phyloP scores from a whole-genome alignment of 1,140 invertebrate genomes.

The Cydia splendana region DNA sequence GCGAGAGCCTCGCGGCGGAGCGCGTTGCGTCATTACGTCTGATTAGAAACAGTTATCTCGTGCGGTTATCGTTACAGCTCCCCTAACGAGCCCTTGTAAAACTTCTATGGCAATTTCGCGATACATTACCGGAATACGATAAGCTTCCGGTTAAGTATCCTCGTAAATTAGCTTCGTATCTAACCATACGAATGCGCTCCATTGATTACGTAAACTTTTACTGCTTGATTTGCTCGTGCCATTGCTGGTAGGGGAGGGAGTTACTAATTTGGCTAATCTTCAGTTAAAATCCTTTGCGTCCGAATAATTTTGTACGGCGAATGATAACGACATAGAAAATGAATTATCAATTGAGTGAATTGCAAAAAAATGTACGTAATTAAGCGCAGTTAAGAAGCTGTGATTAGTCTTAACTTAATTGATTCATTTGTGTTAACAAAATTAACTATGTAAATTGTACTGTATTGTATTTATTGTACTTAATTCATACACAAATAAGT shows the following conservation, averaged over 20 bases:
- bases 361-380: too few relatives aligned
- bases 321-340: background rate
- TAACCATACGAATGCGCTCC: conserved; percentile 21
- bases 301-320: background rate
- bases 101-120: conserved; percentile 66
- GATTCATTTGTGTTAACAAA: too few relatives aligned
- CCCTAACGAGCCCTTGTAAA: conserved; percentile 71
- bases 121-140: conserved; percentile 61
- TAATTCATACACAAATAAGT: too few relatives aligned
- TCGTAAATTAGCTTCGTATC: conserved; percentile 50
- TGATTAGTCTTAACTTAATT: too few relatives aligned
- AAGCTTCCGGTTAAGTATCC: conserved; percentile 64
- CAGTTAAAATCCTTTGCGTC: background rate
- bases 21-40: conserved; percentile 63
- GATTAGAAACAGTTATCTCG: conserved; percentile 74
- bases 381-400: too few relatives aligned
- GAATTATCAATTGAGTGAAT: too few relatives aligned
- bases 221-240: conserved; percentile 28
- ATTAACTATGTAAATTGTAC: too few relatives aligned
- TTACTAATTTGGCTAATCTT: background rate
- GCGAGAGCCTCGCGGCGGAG: conserved; percentile 36
- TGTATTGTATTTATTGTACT: too few relatives aligned
- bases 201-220: conserved; percentile 22
- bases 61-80: conserved; percentile 67
- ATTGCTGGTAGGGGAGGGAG: background rate